Evolutionary conservation across 2,113 vertebrate genomes (phyloP).

Genomic region (Periophthalmodon schlosseri): DNA sequence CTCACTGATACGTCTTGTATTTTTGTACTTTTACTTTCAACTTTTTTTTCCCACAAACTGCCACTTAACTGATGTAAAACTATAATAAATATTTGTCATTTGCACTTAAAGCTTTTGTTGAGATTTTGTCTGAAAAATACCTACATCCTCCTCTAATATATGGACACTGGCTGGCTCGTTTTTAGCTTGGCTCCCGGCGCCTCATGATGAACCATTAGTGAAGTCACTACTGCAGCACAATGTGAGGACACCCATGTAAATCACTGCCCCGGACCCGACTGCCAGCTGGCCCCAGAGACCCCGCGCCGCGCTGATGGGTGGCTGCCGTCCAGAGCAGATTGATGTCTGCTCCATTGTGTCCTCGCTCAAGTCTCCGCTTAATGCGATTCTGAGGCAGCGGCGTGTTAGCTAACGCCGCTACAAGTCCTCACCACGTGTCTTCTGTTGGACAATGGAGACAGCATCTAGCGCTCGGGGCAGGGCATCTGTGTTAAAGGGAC

Average conservation of each 20-base stretch:
- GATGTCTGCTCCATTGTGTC: conserved; percentile 67
- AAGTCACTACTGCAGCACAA: conserved; percentile 59
- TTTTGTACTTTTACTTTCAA: too few relatives aligned
- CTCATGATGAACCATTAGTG: conserved; percentile 38
- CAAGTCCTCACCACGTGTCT: conserved; percentile 62
- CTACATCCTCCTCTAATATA: too few relatives aligned
- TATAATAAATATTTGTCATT: too few relatives aligned
- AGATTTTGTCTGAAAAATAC: too few relatives aligned
- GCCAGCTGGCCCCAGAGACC: conserved; percentile 70
- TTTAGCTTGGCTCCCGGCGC: conserved; percentile 19
- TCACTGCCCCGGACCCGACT: conserved; percentile 46
- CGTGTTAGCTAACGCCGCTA: conserved; percentile 46
- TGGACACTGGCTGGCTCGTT: conserved; percentile 8
- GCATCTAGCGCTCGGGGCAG: too few relatives aligned
- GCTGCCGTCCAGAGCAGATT: conserved; percentile 66
- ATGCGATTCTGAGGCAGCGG: too few relatives aligned
- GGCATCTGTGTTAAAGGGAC: too few relatives aligned
- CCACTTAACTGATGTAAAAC: too few relatives aligned
- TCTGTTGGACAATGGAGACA: background rate
- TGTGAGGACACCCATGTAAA: conserved; percentile 52
- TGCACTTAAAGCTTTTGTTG: too few relatives aligned
- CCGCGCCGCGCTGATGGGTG: conserved; percentile 53
- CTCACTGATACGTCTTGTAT: too few relatives aligned
- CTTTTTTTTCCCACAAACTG: too few relatives aligned
- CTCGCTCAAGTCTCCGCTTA: conserved; percentile 58